These are phyloP conservation scores for Drosophila atripex DNA, from an alignment of 2,888 invertebrate genomes.

Conservation along the genomic window DNA sequence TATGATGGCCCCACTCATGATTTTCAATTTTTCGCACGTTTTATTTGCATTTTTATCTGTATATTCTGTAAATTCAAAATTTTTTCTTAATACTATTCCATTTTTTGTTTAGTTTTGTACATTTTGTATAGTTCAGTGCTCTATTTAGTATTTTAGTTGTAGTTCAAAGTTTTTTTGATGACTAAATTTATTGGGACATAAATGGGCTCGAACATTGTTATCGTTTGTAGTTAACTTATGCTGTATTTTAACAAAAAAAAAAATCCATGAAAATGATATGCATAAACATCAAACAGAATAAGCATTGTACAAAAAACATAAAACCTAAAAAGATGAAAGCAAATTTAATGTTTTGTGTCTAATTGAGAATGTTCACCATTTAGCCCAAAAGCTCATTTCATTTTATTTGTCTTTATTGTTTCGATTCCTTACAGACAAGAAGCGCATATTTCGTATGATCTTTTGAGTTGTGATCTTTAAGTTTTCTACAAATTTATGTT, in stretches of 20 bases:
- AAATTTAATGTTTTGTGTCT: conserved; percentile 11
- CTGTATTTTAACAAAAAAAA: conserved; percentile 53
- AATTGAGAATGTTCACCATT: conserved; percentile 73
- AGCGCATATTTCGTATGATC: conserved; percentile 58
- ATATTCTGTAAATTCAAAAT: conserved; percentile 31
- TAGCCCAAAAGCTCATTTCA: conserved; percentile 75
- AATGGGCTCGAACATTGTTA: conserved; percentile 81
- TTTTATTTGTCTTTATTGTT: conserved; percentile 36
- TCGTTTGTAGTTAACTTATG: conserved; percentile 74
- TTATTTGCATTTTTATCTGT: conserved; percentile 57
- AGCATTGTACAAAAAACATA: conserved; percentile 56
- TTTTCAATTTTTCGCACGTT: conserved; percentile 60
- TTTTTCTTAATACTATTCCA: conserved; percentile 14
- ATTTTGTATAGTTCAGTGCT: conserved; percentile 32
- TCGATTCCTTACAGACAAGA: conserved; percentile 40
- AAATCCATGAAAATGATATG: conserved; percentile 48
- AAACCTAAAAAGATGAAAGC: conserved; percentile 20
- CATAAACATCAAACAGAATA: conserved; percentile 52
- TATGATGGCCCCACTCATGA: conserved; percentile 76
- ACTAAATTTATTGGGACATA: conserved; percentile 83
- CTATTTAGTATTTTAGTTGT: conserved; percentile 61
- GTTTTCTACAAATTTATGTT: conserved; percentile 45
- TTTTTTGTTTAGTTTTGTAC: conserved; percentile 27
- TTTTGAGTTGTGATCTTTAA: conserved; percentile 33
- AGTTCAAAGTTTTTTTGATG: conserved; percentile 78